These are phyloP conservation scores for Carassius carassius DNA, from an alignment of 2,113 vertebrate species.

Conservation along the genomic window DNA sequence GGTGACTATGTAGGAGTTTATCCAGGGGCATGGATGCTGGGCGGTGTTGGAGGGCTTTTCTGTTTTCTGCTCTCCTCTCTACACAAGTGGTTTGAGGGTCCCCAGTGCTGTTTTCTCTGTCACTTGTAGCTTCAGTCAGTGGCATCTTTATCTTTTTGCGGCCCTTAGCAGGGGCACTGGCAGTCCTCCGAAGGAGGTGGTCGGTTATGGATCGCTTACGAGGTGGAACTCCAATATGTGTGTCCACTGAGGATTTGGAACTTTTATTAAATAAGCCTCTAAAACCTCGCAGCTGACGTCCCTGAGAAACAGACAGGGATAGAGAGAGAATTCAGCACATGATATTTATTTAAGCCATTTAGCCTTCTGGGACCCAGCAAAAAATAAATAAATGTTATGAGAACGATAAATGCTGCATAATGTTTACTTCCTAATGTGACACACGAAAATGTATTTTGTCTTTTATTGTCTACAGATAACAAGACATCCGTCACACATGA, in stretches of 20 bases:
- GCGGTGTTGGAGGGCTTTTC: conserved; percentile 76
- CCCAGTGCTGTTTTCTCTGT: conserved; percentile 75
- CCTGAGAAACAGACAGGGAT: conserved; percentile 69
- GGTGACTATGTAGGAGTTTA: conserved; percentile 79
- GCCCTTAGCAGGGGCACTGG: conserved; percentile 93
- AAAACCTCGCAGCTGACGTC: conserved; percentile 89
- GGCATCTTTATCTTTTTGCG: conserved; percentile 93
- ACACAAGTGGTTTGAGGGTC: conserved; percentile 67
- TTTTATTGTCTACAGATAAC: too few relatives aligned
- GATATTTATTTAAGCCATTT: neutral
- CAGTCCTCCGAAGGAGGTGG: conserved; percentile 89
- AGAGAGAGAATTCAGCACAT: neutral
- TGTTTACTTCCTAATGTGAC: neutral
- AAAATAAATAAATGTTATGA: neutral
- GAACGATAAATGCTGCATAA: neutral
- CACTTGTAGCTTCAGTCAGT: conserved; percentile 78
- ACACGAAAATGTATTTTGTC: neutral
- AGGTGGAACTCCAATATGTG: conserved; percentile 65
- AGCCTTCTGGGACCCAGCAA: neutral
- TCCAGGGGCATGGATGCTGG: conserved; percentile 92
- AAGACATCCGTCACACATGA: too few relatives aligned
- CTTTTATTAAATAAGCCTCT: conserved; percentile 89
- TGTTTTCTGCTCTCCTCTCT: conserved; percentile 66
- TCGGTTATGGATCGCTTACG: conserved; percentile 90
- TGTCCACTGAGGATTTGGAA: conserved; percentile 82